These are phyloP conservation scores for Plumapathes pennacea DNA, from an alignment of 92 coral and sea anemone genomes.

Conservation along the genomic window DNA sequence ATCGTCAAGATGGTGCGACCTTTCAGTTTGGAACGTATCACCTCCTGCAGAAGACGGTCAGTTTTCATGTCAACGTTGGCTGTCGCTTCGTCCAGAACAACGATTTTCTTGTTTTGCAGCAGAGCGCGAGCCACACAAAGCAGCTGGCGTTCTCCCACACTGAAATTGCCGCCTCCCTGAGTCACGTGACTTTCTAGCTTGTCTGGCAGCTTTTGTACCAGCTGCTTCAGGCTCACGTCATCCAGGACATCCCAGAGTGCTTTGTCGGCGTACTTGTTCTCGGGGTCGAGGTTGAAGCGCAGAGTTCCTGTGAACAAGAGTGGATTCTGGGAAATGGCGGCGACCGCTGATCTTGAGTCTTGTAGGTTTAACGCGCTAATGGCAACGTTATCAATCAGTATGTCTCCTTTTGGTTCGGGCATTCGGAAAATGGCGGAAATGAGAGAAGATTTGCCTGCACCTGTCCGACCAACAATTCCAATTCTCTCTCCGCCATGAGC, in stretches of 20 bases:
- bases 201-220: neutral
- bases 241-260: constrained; percentile 1
- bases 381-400: neutral
- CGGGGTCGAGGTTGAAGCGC: constrained; percentile 5
- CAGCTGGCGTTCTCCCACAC: constrained; percentile 16
- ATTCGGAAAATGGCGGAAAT: neutral
- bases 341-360: neutral
- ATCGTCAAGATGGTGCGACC: constrained; percentile 4
- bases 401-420: neutral
- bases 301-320: constrained; percentile 4
- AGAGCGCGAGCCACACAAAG: constrained; percentile 19
- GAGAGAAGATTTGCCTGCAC: constrained; percentile 10
- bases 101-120: neutral
- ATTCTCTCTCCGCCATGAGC: neutral
- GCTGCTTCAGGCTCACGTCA: neutral
- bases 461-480: constrained; percentile 13
- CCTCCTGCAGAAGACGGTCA: constrained; percentile 1
- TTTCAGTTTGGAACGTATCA: neutral
- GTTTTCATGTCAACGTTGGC: constrained; percentile 1
- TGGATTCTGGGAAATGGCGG: constrained; percentile 11
- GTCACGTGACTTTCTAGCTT: constrained; percentile 4
- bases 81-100: constrained; percentile 14
- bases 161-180: constrained; percentile 4
- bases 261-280: neutral
- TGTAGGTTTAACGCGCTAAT: neutral